phyloP scores from a whole-genome alignment of 2,888 invertebrate genomes.

The Chrysomela aeneicollis region DNA sequence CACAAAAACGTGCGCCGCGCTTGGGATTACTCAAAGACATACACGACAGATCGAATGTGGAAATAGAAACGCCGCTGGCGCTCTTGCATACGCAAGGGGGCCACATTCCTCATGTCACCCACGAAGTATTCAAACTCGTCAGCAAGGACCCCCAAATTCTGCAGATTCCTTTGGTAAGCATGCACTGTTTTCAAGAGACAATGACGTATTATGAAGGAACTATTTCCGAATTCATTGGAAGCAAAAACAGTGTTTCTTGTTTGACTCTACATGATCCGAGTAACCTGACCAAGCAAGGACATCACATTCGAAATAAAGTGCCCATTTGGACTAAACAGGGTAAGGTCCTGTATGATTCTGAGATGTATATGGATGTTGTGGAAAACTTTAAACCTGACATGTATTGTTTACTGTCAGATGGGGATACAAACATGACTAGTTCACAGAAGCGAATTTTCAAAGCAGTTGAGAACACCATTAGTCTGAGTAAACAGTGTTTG shows the following conservation, averaged over 20 bases:
- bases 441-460: conserved; percentile 75
- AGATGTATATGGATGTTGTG: conserved; percentile 78
- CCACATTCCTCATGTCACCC: conserved; percentile 82
- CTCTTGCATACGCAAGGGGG: conserved; percentile 83
- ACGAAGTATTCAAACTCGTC: conserved; percentile 76
- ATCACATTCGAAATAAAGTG: conserved; percentile 74
- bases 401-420: conserved; percentile 83
- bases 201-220: conserved; percentile 71
- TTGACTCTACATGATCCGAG: conserved; percentile 76
- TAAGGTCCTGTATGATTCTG: conserved; percentile 70
- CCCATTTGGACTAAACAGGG: conserved; percentile 84
- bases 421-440: conserved; percentile 73
- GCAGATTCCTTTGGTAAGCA: conserved; percentile 76
- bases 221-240: conserved; percentile 73
- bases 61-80: conserved; percentile 77
- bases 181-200: conserved; percentile 67
- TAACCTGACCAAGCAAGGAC: conserved; percentile 71
- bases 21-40: conserved; percentile 72
- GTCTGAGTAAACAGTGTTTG: conserved; percentile 75
- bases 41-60: conserved; percentile 64
- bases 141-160: conserved; percentile 69
- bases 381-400: conserved; percentile 82
- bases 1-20: conserved; percentile 70
- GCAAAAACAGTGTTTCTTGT: conserved; percentile 63
- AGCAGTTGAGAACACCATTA: conserved; percentile 73